phyloP scores from a whole-genome alignment of 2,113 vertebrate species.

The Plecotus auritus region DNA sequence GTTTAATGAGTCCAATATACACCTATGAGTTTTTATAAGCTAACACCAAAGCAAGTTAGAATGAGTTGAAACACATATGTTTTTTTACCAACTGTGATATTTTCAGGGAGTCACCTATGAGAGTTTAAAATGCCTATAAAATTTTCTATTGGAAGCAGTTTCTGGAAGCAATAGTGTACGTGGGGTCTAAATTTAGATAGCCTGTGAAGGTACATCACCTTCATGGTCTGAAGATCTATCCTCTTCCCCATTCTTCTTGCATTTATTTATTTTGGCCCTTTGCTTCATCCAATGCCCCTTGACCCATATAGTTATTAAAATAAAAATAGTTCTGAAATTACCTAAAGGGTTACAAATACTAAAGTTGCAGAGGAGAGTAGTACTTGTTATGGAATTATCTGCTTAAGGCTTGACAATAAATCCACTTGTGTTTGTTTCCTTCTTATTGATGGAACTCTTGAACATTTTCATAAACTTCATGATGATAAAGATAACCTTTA shows the following conservation, averaged over 20 bases:
- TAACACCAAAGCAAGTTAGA: slow-evolving; percentile 69
- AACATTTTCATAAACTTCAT: not conserved
- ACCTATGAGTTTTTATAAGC: slow-evolving; percentile 74
- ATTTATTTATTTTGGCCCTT: not conserved
- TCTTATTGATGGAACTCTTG: slow-evolving; percentile 21
- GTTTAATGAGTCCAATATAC: slow-evolving; percentile 76
- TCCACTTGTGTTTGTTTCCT: not conserved
- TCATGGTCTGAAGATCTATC: not conserved
- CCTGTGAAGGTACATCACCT: not conserved
- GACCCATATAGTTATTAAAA: not conserved
- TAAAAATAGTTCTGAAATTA: not conserved
- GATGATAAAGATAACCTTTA: not conserved
- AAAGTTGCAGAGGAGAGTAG: not conserved
- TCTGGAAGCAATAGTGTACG: slow-evolving; percentile 30
- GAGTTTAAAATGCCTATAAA: slow-evolving; percentile 65
- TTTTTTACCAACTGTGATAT: slow-evolving; percentile 69
- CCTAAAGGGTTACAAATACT: not conserved
- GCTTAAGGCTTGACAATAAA: not conserved
- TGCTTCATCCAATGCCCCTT: not conserved
- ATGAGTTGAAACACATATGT: slow-evolving; percentile 66
- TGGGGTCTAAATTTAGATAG: slow-evolving; percentile 29
- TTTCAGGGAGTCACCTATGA: slow-evolving; percentile 64
- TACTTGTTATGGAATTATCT: not conserved
- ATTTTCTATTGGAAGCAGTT: slow-evolving; percentile 54
- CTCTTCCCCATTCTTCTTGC: not conserved